A percentile compares a stretch with the other conserved stretches of the same genome.
phyloP scores from a whole-genome alignment of 2,797 vertebrate species.

The Cynodonichthys magdalenae region DNA sequence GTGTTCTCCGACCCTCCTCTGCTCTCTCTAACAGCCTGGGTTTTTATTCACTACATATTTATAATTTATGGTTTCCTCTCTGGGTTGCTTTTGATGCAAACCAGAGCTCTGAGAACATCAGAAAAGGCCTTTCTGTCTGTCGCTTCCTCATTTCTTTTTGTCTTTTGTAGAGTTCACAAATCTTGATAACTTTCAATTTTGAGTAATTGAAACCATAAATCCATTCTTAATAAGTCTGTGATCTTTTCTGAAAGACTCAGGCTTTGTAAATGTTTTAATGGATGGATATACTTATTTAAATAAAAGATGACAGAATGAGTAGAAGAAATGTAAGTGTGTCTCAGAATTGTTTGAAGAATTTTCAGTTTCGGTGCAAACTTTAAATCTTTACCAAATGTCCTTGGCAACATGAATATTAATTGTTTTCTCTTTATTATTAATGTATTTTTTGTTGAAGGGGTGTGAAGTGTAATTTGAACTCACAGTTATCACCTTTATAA shows the following conservation, averaged over 20 bases:
- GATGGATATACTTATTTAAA: slow-evolving; percentile 12
- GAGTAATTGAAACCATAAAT: slow-evolving; percentile 38
- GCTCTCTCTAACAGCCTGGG: slow-evolving; percentile 18
- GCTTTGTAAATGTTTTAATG: slow-evolving; percentile 10
- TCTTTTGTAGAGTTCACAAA: slow-evolving; percentile 17
- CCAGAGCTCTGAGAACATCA: slow-evolving; percentile 45
- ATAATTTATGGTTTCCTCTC: slow-evolving; percentile 56
- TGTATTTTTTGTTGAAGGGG: too few species aligned
- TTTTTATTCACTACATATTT: slow-evolving; percentile 34
- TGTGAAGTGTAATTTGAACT: too few species aligned
- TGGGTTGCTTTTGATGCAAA: slow-evolving; percentile 44
- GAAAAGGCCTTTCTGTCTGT: slow-evolving; percentile 7
- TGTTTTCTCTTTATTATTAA: too few species aligned
- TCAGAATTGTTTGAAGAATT: too few species aligned
- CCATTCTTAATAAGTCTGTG: not conserved
- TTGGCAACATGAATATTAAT: too few species aligned
- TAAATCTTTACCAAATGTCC: too few species aligned
- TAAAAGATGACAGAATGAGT: slow-evolving; percentile 1
- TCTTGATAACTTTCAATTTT: slow-evolving; percentile 27
- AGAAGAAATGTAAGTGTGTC: not conserved
- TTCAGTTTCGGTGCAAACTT: too few species aligned
- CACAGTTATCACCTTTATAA: too few species aligned
- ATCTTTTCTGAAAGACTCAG: not conserved
- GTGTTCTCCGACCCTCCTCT: slow-evolving; percentile 17
- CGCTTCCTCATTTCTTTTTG: not conserved